These are phyloP conservation scores for Toxotes lorentzi DNA, from an alignment of 2,797 vertebrate species.

Conservation along the genomic window DNA sequence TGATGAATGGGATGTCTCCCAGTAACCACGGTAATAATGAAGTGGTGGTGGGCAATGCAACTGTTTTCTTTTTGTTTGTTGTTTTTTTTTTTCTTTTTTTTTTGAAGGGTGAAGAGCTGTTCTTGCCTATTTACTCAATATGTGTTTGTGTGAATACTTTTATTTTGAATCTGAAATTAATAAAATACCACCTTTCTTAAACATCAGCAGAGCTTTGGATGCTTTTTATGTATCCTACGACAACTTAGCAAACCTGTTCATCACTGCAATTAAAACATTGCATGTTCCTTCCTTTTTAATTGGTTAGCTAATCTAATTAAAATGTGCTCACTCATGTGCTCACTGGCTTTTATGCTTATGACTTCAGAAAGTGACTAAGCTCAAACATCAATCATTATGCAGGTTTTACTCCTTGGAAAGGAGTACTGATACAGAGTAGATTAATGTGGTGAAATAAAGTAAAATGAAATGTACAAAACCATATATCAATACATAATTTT, in stretches of 20 bases:
- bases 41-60: conserved; percentile 72
- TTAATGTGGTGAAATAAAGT: too few relatives aligned
- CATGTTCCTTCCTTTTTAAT: neutral
- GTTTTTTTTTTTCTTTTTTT: conserved; percentile 43
- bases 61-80: conserved; percentile 37
- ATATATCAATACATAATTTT: neutral
- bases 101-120: conserved; percentile 76
- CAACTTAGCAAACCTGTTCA: neutral
- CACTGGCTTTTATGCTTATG: too few relatives aligned
- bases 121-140: conserved; percentile 84
- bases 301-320: neutral
- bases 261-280: neutral
- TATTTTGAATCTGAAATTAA: conserved; percentile 85
- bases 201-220: conserved; percentile 64
- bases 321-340: too few relatives aligned
- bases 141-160: conserved; percentile 87
- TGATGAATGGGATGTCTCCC: conserved; percentile 78
- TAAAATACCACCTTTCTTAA: conserved; percentile 83
- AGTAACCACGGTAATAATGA: conserved; percentile 70
- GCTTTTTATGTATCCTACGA: conserved; percentile 30
- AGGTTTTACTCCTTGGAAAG: neutral
- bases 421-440: neutral
- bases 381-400: too few relatives aligned
- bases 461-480: neutral
- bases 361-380: too few relatives aligned